Conservation (phyloP, 2,113 vertebrate genomes). For the Castor canadensis region DNA sequence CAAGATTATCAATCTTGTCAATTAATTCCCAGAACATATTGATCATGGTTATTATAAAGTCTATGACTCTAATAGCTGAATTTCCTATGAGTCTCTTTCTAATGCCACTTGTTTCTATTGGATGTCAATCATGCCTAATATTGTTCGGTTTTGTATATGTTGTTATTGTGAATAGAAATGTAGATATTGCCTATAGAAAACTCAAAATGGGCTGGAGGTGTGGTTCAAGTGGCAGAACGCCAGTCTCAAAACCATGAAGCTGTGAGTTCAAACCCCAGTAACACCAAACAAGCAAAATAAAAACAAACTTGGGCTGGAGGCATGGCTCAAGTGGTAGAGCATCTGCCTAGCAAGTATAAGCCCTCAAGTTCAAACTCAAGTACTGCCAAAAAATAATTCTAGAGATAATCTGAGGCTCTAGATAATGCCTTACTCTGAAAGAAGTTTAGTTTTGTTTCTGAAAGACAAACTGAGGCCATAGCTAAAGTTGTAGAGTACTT, state of each 20-base stretch:
- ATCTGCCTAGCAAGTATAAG: too few species aligned
- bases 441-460: neutral
- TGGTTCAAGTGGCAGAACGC: too few species aligned
- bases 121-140: neutral
- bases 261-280: too few species aligned
- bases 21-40: constrained; percentile 4
- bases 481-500: too few species aligned
- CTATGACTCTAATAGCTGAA: neutral
- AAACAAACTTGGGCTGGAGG: too few species aligned
- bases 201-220: too few species aligned
- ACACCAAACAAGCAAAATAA: too few species aligned
- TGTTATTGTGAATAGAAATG: neutral
- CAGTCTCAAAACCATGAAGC: too few species aligned
- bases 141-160: neutral
- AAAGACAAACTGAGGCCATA: too few species aligned
- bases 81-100: neutral
- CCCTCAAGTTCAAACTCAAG: too few species aligned
- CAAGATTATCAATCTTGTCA: neutral
- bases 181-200: neutral
- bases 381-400: too few species aligned
- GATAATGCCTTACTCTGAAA: neutral
- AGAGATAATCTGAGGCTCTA: neutral
- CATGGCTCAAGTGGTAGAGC: too few species aligned
- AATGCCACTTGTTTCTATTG: neutral
- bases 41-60: constrained; percentile 7